phyloP scores from a whole-genome alignment of 2,888 invertebrate genomes.

The Mellilla xanthometata region DNA sequence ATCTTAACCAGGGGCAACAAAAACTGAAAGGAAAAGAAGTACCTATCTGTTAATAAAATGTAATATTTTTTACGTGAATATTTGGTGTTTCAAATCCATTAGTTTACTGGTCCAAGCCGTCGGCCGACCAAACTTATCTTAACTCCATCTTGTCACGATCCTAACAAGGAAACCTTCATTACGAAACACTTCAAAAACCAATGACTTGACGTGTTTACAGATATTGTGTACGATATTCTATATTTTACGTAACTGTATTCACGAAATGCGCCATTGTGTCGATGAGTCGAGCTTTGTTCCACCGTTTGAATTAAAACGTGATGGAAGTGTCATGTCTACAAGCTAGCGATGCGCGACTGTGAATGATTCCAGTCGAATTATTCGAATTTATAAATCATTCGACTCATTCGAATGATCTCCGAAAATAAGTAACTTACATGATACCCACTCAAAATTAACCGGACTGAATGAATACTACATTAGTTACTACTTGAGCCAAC shows the following conservation, averaged over 20 bases:
- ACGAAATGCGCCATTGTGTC: constrained; percentile 17
- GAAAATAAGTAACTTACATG: no score
- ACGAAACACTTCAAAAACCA: constrained; percentile 56
- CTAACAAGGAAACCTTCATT: constrained; percentile 59
- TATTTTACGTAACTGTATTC: constrained; percentile 27
- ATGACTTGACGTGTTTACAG: constrained; percentile 53
- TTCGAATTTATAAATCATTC: no score
- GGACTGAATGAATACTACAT: no score
- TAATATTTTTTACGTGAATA: no score
- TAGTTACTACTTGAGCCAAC: no score
- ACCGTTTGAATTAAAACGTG: constrained; percentile 43
- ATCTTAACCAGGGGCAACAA: no score
- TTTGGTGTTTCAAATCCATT: not conserved
- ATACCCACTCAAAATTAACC: no score
- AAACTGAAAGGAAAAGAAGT: no score
- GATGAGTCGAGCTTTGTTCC: constrained; percentile 13
- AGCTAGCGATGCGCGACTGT: no score
- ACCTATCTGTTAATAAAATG: no score
- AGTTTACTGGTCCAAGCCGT: not conserved
- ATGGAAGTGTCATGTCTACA: not conserved
- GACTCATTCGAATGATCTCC: no score
- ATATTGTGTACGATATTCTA: constrained; percentile 22
- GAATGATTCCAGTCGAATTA: no score
- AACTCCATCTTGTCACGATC: constrained; percentile 67
- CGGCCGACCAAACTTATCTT: constrained; percentile 44